Evolutionary conservation across 2,113 vertebrate species (phyloP).

Genomic region (Oryctolagus cuniculus): DNA sequence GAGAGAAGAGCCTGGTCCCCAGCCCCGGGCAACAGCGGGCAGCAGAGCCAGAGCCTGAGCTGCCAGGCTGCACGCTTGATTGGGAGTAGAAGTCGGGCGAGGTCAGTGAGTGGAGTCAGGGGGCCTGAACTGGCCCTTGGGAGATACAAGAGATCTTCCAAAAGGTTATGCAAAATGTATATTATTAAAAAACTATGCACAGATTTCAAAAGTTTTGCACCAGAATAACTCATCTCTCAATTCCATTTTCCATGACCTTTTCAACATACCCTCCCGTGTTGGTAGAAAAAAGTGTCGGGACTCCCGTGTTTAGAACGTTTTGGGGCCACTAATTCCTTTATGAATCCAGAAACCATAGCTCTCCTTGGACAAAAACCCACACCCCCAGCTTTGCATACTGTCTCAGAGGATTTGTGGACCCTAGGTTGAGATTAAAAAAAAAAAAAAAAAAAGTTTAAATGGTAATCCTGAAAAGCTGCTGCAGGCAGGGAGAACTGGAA

Average conservation of each 20-base stretch:
- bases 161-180: too few species aligned
- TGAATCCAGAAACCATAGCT: background rate
- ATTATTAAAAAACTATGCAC: too few species aligned
- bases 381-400: background rate
- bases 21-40: background rate
- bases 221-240: too few species aligned
- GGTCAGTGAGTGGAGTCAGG: background rate
- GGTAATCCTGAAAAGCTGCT: background rate
- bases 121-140: background rate
- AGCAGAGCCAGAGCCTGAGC: accelerated
- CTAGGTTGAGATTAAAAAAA: background rate
- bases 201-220: too few species aligned
- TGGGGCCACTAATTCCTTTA: constrained; percentile 23
- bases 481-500: background rate
- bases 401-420: constrained; percentile 30
- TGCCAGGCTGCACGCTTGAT: background rate
- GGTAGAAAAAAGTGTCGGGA: background rate
- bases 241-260: too few species aligned
- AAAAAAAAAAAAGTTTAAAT: background rate
- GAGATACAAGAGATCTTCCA: background rate
- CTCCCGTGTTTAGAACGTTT: background rate
- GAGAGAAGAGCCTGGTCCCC: background rate
- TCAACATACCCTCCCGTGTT: background rate
- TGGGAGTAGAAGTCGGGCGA: background rate
- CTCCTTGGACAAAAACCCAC: background rate